phyloP scores from a whole-genome alignment of 2,888 invertebrate species.

The Lithophane socia region DNA sequence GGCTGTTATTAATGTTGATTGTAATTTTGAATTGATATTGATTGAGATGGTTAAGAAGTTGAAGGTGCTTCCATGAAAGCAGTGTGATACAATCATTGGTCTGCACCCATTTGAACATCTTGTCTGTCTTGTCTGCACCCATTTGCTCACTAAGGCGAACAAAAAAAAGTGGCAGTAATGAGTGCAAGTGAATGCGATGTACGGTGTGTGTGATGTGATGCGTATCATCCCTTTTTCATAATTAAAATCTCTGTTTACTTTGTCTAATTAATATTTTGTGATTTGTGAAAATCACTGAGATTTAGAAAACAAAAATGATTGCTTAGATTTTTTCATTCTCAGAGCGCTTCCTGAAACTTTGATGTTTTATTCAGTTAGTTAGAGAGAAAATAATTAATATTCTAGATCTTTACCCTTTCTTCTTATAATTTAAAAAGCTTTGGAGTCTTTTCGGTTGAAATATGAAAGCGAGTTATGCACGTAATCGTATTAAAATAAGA shows the following conservation, averaged over 20 bases:
- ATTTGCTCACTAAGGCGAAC: neutral
- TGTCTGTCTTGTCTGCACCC: too few species aligned
- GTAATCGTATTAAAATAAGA: neutral
- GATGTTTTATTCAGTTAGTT: conserved; percentile 19
- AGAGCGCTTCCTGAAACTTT: neutral
- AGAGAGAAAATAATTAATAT: conserved; percentile 40
- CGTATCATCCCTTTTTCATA: neutral
- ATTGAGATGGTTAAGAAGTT: neutral
- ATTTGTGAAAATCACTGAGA: neutral
- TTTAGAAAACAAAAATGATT: neutral
- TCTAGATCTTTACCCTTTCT: conserved; percentile 17
- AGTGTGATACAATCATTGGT: too few species aligned
- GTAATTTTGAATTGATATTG: neutral
- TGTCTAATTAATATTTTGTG: neutral
- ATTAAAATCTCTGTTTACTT: neutral
- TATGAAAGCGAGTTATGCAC: conserved; percentile 23
- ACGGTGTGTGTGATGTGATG: neutral
- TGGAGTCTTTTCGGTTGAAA: conserved; percentile 23
- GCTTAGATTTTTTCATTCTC: neutral
- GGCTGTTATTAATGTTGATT: neutral
- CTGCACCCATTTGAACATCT: neutral
- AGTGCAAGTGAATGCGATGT: neutral
- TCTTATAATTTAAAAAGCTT: neutral
- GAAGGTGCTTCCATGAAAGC: neutral
- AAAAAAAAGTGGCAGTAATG: neutral